Evolutionary conservation across 2,113 vertebrate species (phyloP).

Genomic region (Myrmecobius fasciatus): DNA sequence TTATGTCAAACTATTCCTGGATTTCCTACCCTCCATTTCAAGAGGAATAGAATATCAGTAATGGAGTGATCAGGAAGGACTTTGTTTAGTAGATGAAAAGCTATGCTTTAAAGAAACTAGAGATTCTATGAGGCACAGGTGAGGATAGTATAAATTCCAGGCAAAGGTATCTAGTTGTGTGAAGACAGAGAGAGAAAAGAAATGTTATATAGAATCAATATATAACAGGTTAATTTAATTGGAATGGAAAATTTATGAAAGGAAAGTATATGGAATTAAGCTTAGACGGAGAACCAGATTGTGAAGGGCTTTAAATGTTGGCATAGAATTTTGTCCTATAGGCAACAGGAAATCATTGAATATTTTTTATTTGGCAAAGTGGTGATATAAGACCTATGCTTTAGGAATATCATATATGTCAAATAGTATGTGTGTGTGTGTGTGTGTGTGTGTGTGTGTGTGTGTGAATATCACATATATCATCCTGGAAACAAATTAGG

Average conservation of each 20-base stretch:
- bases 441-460: too few relatives aligned
- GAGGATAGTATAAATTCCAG: not conserved
- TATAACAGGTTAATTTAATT: not conserved
- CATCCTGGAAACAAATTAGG: too few relatives aligned
- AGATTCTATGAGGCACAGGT: not conserved
- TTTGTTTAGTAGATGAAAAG: not conserved
- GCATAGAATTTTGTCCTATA: not conserved
- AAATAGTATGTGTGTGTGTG: too few relatives aligned
- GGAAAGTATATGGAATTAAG: not conserved
- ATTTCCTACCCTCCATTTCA: too few relatives aligned
- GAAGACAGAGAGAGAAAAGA: not conserved
- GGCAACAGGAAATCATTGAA: not conserved
- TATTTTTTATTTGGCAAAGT: too few relatives aligned
- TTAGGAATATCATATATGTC: too few relatives aligned
- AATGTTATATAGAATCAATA: not conserved
- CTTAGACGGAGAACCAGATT: not conserved
- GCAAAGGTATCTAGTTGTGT: not conserved
- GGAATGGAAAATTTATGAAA: not conserved
- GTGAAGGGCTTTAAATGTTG: not conserved
- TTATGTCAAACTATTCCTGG: too few relatives aligned
- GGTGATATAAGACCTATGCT: too few relatives aligned
- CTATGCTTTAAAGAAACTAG: not conserved
- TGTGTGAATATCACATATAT: too few relatives aligned
- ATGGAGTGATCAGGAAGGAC: not conserved
- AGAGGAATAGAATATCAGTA: too few relatives aligned